Percentiles rank a stretch among this genome's conserved stretches.
phyloP scores from a whole-genome alignment of 1,140 invertebrate species.

The Drosophila suzukii region DNA sequence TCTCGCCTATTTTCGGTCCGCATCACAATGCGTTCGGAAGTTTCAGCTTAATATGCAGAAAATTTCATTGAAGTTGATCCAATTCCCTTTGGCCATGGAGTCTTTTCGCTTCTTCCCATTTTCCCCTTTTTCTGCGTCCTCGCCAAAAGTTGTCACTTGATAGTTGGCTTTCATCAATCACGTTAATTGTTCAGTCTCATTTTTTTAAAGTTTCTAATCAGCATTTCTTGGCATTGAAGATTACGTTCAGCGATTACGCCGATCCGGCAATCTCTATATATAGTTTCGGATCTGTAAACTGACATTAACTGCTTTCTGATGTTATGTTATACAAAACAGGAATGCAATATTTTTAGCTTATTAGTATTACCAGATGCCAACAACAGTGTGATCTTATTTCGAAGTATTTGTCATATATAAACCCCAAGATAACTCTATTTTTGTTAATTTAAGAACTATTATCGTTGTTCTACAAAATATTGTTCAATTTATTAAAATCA shows the following conservation, averaged over 20 bases:
- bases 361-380: no score
- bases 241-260: conserved; percentile 6
- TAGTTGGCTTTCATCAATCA: conserved; percentile 43
- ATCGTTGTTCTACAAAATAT: no score
- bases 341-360: no score
- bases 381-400: no score
- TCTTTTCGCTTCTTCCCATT: background rate
- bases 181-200: conserved; percentile 25
- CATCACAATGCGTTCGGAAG: conserved; percentile 43
- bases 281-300: no score
- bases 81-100: conserved; percentile 20
- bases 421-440: no score
- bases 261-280: no score
- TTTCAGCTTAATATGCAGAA: conserved; percentile 72
- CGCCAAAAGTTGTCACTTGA: conserved; percentile 21
- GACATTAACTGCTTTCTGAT: no score
- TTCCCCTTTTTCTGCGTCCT: background rate
- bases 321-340: no score
- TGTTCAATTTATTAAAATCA: no score
- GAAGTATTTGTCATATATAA: no score
- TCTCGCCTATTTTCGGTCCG: background rate
- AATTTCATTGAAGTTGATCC: conserved; percentile 73
- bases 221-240: background rate
- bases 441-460: no score
- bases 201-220: conserved; percentile 19